These are phyloP conservation scores for Platalea minor DNA, from an alignment of 2,797 vertebrate genomes.

Conservation along the genomic window DNA sequence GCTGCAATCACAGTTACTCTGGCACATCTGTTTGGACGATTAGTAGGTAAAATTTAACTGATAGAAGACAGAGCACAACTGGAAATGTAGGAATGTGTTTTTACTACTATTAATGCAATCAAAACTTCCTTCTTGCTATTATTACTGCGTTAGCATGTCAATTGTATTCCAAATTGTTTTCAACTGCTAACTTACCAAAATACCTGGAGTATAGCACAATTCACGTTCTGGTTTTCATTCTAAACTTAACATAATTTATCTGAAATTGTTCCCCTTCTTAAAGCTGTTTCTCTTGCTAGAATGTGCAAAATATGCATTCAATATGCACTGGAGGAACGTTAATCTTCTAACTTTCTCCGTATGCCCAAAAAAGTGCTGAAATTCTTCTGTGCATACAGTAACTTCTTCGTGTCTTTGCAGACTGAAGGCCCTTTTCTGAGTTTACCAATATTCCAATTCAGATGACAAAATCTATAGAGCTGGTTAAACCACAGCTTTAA, in stretches of 20 bases:
- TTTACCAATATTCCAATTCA: background rate
- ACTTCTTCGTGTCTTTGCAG: background rate
- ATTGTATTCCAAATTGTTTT: conserved; percentile 35
- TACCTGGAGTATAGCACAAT: conserved; percentile 18
- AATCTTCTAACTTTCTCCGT: background rate
- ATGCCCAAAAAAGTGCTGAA: background rate
- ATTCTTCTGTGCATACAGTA: background rate
- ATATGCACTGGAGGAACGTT: background rate
- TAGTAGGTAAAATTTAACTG: conserved; percentile 23
- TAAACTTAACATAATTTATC: conserved; percentile 29
- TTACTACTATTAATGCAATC: conserved; percentile 59
- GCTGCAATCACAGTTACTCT: background rate
- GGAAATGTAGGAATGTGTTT: conserved; percentile 57
- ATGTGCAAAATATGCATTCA: background rate
- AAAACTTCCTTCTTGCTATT: conserved; percentile 61
- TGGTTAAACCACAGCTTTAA: background rate
- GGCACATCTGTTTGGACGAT: conserved; percentile 21
- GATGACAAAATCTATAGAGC: background rate
- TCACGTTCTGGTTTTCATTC: conserved; percentile 19
- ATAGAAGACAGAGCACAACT: conserved; percentile 54
- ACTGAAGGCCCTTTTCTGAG: background rate
- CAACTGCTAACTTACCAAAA: conserved; percentile 45
- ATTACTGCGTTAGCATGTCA: conserved; percentile 10
- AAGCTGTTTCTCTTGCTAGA: conserved; percentile 8
- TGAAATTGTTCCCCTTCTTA: conserved; percentile 22